phyloP scores from a whole-genome alignment of 2,888 invertebrate genomes.

The Halictus quadricinctus region DNA sequence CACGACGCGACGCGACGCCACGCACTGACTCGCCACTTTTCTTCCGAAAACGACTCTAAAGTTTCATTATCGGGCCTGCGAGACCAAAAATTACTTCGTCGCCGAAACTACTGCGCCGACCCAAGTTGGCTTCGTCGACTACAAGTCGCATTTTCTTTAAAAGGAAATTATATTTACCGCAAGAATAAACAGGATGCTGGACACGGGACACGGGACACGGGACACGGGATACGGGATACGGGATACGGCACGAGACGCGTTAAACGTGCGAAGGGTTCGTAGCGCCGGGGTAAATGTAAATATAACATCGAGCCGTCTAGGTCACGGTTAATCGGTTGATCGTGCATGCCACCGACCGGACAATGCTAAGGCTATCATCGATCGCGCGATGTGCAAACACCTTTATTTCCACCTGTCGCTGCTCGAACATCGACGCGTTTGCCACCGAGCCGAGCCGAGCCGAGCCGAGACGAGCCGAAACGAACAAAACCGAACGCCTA shows the following conservation, averaged over 20 bases:
- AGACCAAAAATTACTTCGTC: too few relatives aligned
- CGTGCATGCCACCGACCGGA: constrained; percentile 32
- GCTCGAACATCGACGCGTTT: neutral
- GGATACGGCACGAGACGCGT: neutral
- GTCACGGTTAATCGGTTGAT: constrained; percentile 60
- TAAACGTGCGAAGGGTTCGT: neutral
- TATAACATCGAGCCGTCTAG: constrained; percentile 22
- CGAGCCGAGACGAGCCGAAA: neutral
- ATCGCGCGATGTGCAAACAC: constrained; percentile 40
- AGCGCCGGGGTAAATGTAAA: constrained; percentile 3
- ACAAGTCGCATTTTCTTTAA: neutral
- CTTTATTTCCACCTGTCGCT: constrained; percentile 55
- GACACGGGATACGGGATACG: neutral
- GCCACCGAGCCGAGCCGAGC: neutral
- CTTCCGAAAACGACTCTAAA: neutral
- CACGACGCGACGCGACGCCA: too few relatives aligned
- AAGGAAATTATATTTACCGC: neutral
- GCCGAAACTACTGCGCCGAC: neutral
- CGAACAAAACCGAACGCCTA: neutral
- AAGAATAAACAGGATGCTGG: neutral
- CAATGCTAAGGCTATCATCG: constrained; percentile 60
- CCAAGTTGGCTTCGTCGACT: neutral
- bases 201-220: neutral
- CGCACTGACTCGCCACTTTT: neutral
- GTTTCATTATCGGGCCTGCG: neutral